Evolutionary conservation across 2,888 invertebrate genomes (phyloP), one percentile per base, ranked within the genome.

Genomic region (Tetranychus truncatus): DNA sequence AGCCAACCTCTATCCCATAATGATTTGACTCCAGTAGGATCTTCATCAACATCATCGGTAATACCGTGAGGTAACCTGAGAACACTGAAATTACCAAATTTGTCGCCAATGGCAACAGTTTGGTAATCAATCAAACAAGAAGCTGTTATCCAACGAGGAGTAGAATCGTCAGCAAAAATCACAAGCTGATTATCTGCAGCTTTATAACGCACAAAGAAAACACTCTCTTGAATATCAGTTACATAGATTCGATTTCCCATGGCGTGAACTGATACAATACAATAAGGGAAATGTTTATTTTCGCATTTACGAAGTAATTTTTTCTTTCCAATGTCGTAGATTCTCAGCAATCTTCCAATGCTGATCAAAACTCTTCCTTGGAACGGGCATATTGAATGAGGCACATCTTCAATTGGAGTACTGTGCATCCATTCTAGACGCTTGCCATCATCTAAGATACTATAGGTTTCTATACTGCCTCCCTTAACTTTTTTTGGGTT

Each of bases 31-130:
- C 97, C 97, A 0, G 97, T 97, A 0, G 97, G 99, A 84, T 99
- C 99, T 84, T 99, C 99, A 82, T 99, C 97, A 0, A 99, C 95
- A 82, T 99, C 97, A 83, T 99, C 99, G 45, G 91, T 91, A 1
- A 95, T 90, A 76, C 92, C 92, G 75, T 89, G 88, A 0, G 97
- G 94, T 75, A 96, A 83, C 71, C 95, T 87, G 81, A 95, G 90
- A 76, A 99, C 88, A 76, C 91, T 88, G 79, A 99, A 87, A 82
- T 95, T 99, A 55, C 97, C 99, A 85, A 97, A 99, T 84, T 99
- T 99, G 83, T 99, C 99, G 8, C 95, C 92, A 77, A 92, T 89
- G 0, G 95, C 96, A 20, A 96, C 89, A 0, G 96, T 96, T 81
- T 95, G 93, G 81, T 95, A 97, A 84, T 99, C 99, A 73, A 99